Percentiles rank a stretch among this genome's conserved stretches.
Evolutionary conservation across 2,113 vertebrate species (phyloP).

Genomic region (Oreotrochilus melanogaster): DNA sequence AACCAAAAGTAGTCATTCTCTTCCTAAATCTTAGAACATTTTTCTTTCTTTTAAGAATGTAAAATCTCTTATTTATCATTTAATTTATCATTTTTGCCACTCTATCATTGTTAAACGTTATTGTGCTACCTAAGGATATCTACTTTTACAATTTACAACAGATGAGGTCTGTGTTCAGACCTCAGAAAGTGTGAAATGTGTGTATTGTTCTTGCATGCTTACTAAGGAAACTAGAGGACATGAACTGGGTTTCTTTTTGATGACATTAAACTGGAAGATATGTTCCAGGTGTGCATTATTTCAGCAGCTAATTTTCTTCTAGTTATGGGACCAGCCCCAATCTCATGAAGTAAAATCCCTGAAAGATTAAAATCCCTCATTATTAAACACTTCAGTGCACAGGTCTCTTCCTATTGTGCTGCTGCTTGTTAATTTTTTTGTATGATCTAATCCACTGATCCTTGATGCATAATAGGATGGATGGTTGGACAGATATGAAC

Average conservation of each 20-base stretch:
- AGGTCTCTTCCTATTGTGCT: background rate
- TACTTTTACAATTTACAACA: background rate
- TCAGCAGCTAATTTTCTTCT: background rate
- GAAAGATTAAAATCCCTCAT: background rate
- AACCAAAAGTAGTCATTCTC: background rate
- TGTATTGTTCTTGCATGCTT: background rate
- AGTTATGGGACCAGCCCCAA: background rate
- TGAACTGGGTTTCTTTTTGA: background rate
- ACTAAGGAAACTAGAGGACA: background rate
- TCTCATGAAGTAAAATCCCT: background rate
- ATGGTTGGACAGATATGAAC: background rate
- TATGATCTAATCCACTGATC: background rate
- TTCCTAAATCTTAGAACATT: background rate
- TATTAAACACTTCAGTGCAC: background rate
- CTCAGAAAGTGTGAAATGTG: background rate
- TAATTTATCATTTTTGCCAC: background rate
- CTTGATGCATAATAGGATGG: background rate
- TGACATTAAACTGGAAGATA: background rate
- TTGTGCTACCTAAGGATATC: background rate
- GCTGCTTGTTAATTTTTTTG: background rate
- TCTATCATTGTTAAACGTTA: background rate
- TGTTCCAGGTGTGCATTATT: background rate
- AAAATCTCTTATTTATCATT: background rate
- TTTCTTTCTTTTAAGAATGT: background rate
- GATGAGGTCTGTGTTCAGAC: background rate